Base-by-base conservation (phyloP, 2,113 vertebrate species). In the Struthidea cinerea region DNA sequence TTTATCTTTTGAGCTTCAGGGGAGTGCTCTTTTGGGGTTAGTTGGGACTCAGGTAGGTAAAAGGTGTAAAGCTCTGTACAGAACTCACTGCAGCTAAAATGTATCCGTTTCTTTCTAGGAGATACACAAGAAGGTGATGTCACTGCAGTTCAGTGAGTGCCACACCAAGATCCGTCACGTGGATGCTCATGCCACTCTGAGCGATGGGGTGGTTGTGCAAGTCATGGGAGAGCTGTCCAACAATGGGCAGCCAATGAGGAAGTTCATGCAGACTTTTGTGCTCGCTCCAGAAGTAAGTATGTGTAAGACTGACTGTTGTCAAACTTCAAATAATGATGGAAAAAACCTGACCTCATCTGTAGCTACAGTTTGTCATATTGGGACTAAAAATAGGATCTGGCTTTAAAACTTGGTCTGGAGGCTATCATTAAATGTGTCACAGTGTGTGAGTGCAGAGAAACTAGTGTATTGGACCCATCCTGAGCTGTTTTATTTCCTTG, bases 91-190 rank as follows among this genome's bases (percentile, higher is more conserved):
- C 56, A 69, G 67, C 82, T 91, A 4, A 69, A 28, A 22, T 44
- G 28, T 56, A 2, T 11, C 20, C 82, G 49, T 86, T 4, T 73
- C 3, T 80, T 61, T 63, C 11, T 18, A 99, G 99, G 99, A 99
- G 97, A 99, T 99, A 96, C 99, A 99, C 98, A 99, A 99, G 97
- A 99, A 99, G 95, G 99, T 99, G 95, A 99, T 99, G 98, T 99
- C 99, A 2, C 96, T 99, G 90, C 99, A 99, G 98, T 99, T 99
- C 93, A 99, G 99, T 20, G 99, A 99, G 94, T 99, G 99, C 96
- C 99, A 99, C 94, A 99, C 99, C 84, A 99, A 99, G 98, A 99
- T 99, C 94, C 98, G 99, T 28, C 99, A 99, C 1, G 99, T 99
- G 85, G 99, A 99, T 47, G 99, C 99, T 37, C 99, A 99, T 2